Evolutionary conservation across 2,888 invertebrate species (phyloP).

Genomic region (Drosophila mettleri): DNA sequence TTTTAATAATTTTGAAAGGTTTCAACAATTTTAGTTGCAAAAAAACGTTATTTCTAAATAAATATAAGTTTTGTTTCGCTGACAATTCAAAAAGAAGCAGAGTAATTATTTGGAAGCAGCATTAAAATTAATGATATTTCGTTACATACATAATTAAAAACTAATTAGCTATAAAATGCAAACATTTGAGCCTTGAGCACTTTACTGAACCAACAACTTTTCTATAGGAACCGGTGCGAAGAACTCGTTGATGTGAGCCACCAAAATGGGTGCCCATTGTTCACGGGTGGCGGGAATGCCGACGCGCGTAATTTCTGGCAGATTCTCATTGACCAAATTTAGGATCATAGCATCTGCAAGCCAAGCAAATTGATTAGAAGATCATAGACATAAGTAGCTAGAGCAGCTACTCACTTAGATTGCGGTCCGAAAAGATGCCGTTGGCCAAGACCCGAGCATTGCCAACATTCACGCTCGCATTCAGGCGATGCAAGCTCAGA

Average conservation of each 20-base stretch:
- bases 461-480: constrained; percentile 81
- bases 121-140: constrained; percentile 54
- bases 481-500: constrained; percentile 78
- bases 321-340: constrained; percentile 86
- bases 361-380: background rate
- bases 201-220: constrained; percentile 77
- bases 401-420: constrained; percentile 74
- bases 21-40: constrained; percentile 21
- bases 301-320: constrained; percentile 86
- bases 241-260: constrained; percentile 82
- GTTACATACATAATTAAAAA: constrained; percentile 57
- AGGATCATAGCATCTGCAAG: constrained; percentile 82
- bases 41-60: constrained; percentile 46
- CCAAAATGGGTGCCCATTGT: constrained; percentile 84
- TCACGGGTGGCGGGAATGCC: constrained; percentile 85
- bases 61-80: constrained; percentile 59
- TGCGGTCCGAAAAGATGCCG: constrained; percentile 83
- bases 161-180: constrained; percentile 61
- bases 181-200: constrained; percentile 22
- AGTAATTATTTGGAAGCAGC: constrained; percentile 72
- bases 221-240: constrained; percentile 84
- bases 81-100: constrained; percentile 28
- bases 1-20: constrained; percentile 57
- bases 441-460: constrained; percentile 80
- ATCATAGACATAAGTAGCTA: fast-evolving